Percentiles rank a stretch among this genome's conserved stretches.
phyloP scores from a whole-genome alignment of 1,140 invertebrate species.

The Calosoma granatense region DNA sequence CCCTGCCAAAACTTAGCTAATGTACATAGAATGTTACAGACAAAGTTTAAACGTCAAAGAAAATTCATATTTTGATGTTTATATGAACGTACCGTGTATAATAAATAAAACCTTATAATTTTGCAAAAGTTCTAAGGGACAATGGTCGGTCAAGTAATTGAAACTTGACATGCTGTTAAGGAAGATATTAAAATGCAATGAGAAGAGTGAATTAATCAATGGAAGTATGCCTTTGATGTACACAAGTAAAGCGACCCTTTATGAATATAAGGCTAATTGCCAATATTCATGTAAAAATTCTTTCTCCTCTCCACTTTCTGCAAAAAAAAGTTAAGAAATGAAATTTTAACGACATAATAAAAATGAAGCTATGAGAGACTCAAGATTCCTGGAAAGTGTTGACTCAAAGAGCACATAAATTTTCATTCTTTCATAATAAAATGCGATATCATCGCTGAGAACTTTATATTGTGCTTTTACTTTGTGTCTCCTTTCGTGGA shows the following conservation, averaged over 20 bases:
- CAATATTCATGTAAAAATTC: conserved; percentile 7
- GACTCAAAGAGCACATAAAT: neutral
- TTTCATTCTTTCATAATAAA: neutral
- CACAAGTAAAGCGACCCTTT: neutral
- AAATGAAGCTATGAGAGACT: neutral
- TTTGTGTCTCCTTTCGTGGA: neutral
- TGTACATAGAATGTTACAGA: too few species aligned
- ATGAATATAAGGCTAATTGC: conserved; percentile 4
- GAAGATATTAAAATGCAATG: neutral
- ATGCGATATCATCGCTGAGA: neutral
- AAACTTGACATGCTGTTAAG: neutral
- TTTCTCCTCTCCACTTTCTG: neutral
- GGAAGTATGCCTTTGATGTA: neutral
- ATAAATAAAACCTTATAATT: too few species aligned
- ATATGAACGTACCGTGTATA: too few species aligned
- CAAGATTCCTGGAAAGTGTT: neutral
- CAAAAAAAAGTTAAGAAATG: conserved; percentile 1
- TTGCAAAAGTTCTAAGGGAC: neutral
- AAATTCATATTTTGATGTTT: too few species aligned
- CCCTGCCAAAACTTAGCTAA: too few species aligned
- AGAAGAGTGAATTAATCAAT: neutral
- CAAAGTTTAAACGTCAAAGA: too few species aligned
- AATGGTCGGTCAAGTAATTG: neutral
- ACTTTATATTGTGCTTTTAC: neutral
- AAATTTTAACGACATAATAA: conserved; percentile 5